Evolutionary conservation across 2,888 invertebrate species (phyloP).

Genomic region (Tortrix viridana): DNA sequence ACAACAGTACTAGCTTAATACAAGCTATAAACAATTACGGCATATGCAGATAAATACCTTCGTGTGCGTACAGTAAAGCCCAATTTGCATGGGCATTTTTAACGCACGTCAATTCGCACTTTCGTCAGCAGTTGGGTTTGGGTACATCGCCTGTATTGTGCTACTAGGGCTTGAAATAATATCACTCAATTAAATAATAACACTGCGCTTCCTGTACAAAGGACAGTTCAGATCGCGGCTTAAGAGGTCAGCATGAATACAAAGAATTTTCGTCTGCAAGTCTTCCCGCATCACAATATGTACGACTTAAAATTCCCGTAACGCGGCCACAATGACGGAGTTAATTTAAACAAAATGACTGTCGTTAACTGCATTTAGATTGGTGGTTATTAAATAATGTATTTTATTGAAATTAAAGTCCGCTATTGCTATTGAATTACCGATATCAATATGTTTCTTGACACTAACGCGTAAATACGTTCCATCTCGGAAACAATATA

Average conservation of each 20-base stretch:
- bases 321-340: constrained; percentile 73
- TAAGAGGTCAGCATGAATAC: constrained; percentile 31
- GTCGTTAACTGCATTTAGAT: constrained; percentile 76
- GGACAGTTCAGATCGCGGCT: constrained; percentile 15
- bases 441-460: background rate
- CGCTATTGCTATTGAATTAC: background rate
- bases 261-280: constrained; percentile 38
- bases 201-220: too few species aligned
- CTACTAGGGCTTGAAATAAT: too few species aligned
- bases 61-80: too few species aligned
- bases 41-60: too few species aligned
- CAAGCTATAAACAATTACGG: too few species aligned
- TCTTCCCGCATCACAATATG: constrained; percentile 35
- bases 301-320: constrained; percentile 41
- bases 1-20: too few species aligned
- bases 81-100: too few species aligned
- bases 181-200: too few species aligned
- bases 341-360: constrained; percentile 57
- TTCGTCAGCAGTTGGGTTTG: too few species aligned
- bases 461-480: background rate
- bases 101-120: too few species aligned
- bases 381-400: constrained; percentile 62
- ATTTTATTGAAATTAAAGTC: constrained; percentile 52
- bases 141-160: too few species aligned
- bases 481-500: background rate